These are phyloP conservation scores for Andrena minutula DNA, from an alignment of 2,888 invertebrate species.

Conservation along the genomic window DNA sequence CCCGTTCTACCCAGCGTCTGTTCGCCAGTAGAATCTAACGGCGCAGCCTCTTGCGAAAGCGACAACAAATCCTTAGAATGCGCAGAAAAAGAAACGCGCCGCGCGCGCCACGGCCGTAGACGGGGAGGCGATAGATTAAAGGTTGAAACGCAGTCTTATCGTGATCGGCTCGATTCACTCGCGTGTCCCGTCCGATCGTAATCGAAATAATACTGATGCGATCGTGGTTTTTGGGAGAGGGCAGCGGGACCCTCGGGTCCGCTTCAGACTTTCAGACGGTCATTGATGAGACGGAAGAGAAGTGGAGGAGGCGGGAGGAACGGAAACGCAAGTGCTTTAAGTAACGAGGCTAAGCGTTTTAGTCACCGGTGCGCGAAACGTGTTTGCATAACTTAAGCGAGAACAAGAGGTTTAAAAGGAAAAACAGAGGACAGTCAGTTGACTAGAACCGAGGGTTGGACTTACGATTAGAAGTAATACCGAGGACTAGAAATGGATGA, in stretches of 20 bases:
- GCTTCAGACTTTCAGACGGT: not conserved
- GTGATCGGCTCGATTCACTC: conserved; percentile 57
- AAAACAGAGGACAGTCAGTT: conserved; percentile 43
- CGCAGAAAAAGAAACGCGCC: conserved; percentile 10
- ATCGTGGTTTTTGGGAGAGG: conserved; percentile 11
- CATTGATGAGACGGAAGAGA: conserved; percentile 12
- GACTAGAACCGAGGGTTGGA: conserved; percentile 60
- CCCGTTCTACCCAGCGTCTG: conserved; percentile 28
- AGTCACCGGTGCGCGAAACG: conserved; percentile 5
- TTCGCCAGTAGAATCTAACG: conserved; percentile 33
- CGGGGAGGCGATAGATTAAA: conserved; percentile 24
- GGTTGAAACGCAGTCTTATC: conserved; percentile 67
- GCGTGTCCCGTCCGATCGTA: conserved; percentile 59
- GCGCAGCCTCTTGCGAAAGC: conserved; percentile 64
- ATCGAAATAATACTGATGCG: conserved; percentile 71
- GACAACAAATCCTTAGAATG: conserved; percentile 23
- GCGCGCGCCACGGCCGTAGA: conserved; percentile 6
- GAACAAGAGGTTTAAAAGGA: conserved; percentile 34
- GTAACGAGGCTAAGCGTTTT: conserved; percentile 30
- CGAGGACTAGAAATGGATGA: conserved; percentile 71
- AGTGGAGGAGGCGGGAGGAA: conserved; percentile 23
- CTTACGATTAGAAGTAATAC: conserved; percentile 55
- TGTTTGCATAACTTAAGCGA: conserved; percentile 9
- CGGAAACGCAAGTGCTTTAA: conserved; percentile 17
- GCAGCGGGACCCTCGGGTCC: not conserved